phyloP scores from a whole-genome alignment of 2,113 vertebrate genomes.

The Oncorhynchus kisutch region DNA sequence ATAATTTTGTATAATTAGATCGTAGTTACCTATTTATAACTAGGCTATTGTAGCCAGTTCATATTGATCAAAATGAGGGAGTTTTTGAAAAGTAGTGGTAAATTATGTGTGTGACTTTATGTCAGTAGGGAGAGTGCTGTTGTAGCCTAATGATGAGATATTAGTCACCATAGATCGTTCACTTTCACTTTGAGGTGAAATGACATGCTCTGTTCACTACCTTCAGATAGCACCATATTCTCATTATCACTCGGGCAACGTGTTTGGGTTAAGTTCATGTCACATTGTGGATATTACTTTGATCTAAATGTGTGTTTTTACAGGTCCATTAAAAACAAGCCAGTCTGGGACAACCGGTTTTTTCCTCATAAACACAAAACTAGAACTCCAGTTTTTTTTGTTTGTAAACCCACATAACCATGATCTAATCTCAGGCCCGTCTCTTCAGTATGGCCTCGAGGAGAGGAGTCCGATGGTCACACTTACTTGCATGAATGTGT shows the following conservation, averaged over 20 bases:
- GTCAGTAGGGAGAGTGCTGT: background rate
- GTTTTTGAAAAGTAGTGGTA: background rate
- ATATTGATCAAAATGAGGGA: background rate
- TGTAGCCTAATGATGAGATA: background rate
- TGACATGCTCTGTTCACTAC: background rate
- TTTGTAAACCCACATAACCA: no score
- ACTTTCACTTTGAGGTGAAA: background rate
- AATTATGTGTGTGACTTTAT: background rate
- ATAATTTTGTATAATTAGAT: background rate
- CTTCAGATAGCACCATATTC: background rate
- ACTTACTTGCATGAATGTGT: constrained; percentile 67
- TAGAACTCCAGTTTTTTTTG: no score
- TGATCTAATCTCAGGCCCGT: no score
- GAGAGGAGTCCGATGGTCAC: background rate
- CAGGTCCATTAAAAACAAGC: no score
- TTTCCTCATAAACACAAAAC: no score
- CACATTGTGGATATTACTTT: background rate
- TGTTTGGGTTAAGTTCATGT: background rate
- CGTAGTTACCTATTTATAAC: background rate
- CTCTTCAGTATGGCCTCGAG: no score
- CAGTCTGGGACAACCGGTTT: no score
- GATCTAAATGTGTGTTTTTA: no score
- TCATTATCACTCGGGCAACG: background rate
- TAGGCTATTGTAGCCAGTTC: background rate
- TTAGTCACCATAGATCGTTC: background rate